Base-by-base conservation (phyloP, 1,140 invertebrate species). In the Telenomus remus region DNA sequence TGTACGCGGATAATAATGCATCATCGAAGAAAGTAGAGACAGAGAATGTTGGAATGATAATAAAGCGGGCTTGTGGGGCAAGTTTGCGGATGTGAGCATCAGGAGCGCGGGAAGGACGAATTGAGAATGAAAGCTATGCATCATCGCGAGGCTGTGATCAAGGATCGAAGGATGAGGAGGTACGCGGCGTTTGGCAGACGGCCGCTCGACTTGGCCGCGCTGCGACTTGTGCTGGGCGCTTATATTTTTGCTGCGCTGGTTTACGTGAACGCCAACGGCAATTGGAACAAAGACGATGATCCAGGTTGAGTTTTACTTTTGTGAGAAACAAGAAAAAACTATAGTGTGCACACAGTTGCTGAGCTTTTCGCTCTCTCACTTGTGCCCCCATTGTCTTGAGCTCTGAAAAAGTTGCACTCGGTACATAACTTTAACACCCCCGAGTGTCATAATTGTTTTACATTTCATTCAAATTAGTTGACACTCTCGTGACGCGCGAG, bases 241-340 rank as follows among this genome's bases (percentile, higher is more conserved):
- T 86, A 84, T 61, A 73, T 86, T 64, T 77, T 86, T 42, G 79
- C 83, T 27, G 79, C 82, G 51, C 69, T 86, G 34, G 79, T 83
- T 64, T 81, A 76, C 55, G 81, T 82, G 35, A 82, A 83, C 46
- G 85, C 87, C 66, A 86, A 73, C 65, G 82, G 82, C 48, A 85
- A 82, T 49, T 87, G 85, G 87, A 86, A 86, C 76, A 86, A 78
- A 69, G 87, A 87, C 78, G 86, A 88, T 64, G 85, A 87, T 76
- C 79, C 84, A 76, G 84, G 86, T 88, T 81, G 9, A 55, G 14
- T 27, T 51, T 39, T 51, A n/a, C 37, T 39, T 39, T 39, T n/a
- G 37, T n/a, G n/a, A n/a, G n/a, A n/a, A n/a, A n/a, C n/a, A n/a
- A n/a, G n/a, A n/a, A n/a, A n/a, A 39, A 11, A 39, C n/a, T 39